A percentile compares a stretch with the other conserved stretches of the same genome.
Conservation (phyloP, 2,113 vertebrate species). For the Colistium nudipinnis region DNA sequence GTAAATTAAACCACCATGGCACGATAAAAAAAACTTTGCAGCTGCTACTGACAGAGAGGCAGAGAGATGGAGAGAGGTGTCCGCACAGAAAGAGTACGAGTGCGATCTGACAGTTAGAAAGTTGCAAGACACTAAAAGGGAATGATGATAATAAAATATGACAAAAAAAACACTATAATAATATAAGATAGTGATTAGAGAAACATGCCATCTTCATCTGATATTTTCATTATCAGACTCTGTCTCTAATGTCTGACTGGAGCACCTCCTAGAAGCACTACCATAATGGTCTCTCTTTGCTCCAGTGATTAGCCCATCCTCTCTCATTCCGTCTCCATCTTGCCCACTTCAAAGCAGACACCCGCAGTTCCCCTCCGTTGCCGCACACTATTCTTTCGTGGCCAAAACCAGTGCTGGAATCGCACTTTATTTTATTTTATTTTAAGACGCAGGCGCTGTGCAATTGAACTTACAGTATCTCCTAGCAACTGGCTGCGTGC, state of each 20-base stretch:
- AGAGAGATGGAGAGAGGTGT: background rate
- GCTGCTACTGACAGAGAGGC: constrained; percentile 16
- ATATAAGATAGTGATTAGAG: constrained; percentile 11
- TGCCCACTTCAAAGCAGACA: background rate
- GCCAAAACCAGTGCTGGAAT: background rate
- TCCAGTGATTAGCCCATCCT: constrained; percentile 36
- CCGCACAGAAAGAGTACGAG: background rate
- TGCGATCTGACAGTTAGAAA: background rate
- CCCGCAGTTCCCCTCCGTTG: background rate
- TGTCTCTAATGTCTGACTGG: constrained; percentile 25
- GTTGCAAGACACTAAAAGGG: background rate
- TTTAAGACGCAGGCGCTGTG: constrained; percentile 3
- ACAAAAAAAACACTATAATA: background rate
- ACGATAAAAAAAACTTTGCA: constrained; percentile 33
- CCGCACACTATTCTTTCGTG: background rate
- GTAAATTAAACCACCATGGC: constrained; percentile 44
- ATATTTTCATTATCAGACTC: constrained; percentile 38
- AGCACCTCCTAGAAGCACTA: constrained; percentile 27
- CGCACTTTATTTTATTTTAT: background rate
- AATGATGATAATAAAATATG: background rate
- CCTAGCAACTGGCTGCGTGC: constrained; percentile 44
- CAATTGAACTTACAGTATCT: constrained; percentile 29
- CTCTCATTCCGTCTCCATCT: constrained; percentile 15
- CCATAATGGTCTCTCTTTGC: constrained; percentile 42
- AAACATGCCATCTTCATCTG: constrained; percentile 16